Conservation (phyloP, 1,140 invertebrate species). For the Cataglyphis hispanica region DNA sequence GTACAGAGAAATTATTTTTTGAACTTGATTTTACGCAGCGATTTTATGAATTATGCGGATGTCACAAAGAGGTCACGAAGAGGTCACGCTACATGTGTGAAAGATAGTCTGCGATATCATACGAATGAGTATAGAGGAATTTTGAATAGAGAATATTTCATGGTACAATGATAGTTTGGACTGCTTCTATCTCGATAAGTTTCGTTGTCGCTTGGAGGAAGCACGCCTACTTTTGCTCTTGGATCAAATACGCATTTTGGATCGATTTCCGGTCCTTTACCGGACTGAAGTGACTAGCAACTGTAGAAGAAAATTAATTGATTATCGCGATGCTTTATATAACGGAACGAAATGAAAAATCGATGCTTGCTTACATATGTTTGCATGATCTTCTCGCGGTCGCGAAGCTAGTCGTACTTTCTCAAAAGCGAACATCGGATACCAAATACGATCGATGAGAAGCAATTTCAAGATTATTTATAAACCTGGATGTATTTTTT, state of each 20-base stretch:
- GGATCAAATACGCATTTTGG: no score
- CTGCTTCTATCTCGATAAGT: conserved; percentile 2
- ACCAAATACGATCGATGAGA: conserved; percentile 41
- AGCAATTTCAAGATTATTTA: conserved; percentile 61
- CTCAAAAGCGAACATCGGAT: not conserved
- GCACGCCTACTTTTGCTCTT: not conserved
- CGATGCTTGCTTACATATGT: not conserved
- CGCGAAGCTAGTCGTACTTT: not conserved
- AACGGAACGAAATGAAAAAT: not conserved
- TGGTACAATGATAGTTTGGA: not conserved
- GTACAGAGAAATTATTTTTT: conserved; percentile 3
- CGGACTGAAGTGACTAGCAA: not conserved
- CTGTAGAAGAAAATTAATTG: not conserved
- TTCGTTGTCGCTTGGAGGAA: not conserved
- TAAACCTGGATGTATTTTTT: conserved; percentile 83
- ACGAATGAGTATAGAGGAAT: not conserved
- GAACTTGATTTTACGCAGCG: not conserved
- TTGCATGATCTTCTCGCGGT: not conserved
- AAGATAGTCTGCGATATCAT: conserved; percentile 6
- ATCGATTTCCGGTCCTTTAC: not conserved
- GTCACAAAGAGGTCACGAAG: conserved; percentile 23
- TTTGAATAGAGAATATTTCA: conserved; percentile 31
- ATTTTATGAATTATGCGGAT: conserved; percentile 42
- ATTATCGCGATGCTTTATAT: not conserved
- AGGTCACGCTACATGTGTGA: not conserved